Base-by-base conservation (phyloP, 2,888 invertebrate species). In the Miltochrista miniata region DNA sequence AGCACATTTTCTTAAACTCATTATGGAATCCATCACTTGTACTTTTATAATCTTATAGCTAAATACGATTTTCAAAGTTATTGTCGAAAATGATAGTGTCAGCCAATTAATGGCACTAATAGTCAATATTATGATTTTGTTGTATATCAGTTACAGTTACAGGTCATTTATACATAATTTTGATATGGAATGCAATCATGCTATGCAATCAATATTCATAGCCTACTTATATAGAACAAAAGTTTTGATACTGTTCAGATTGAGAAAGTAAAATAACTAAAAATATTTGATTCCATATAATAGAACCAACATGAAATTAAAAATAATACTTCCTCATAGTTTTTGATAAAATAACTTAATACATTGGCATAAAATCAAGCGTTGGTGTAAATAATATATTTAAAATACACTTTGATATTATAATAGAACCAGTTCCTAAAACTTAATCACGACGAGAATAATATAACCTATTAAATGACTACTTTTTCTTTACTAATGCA, bases 21-120 rank as follows among this genome's bases (percentile, higher is more conserved):
- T 11, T 30, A 38, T 54, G 49, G 54, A 24, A 54, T 68, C 51
- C 61, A 58, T 40, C 10, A 42, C 48, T 64, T 65, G 68, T 68
- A 68, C 68, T 65, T 58, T 54, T 18, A 45, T 51, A 60, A 48
- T 36, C 30, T 42, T 50, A 43, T 51, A 38, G 36, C 47, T 54
- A 56, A 13, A 45, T 40, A 44, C 44, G 44, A 39, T 49, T 52
- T 30, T 37, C 11, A 45, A 50, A 14, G 11, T 45, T 34, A 48
- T 41, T 9, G 45, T 38, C 46, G 14, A 29, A 51, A 45, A 51
- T 45, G 8, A 33, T 38, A 12, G 30, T 33, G n/a, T 38, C 29
- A 15, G 14, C 10, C 36, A 15, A 38, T 33, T 34, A 34, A 13
- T 40, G 13, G 31, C 13, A 13, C 5, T 31, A n/a, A 37, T 36